phyloP scores from a whole-genome alignment of 2,888 invertebrate genomes.

The Nowickia ferox region DNA sequence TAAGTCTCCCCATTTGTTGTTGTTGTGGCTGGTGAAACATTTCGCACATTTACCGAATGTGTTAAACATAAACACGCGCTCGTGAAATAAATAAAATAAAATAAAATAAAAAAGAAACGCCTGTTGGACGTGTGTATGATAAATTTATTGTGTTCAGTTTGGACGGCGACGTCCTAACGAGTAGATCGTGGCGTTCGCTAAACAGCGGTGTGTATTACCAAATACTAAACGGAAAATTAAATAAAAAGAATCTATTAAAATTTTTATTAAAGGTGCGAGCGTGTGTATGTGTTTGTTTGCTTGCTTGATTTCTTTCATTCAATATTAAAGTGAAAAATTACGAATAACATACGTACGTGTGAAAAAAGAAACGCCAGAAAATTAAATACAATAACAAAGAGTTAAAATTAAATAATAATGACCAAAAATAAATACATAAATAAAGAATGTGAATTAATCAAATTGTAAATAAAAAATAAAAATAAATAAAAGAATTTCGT shows the following conservation, averaged over 20 bases:
- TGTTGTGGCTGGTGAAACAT: constrained; percentile 37
- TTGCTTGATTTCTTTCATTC: constrained; percentile 13
- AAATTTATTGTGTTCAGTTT: constrained; percentile 71
- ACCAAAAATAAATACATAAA: constrained; percentile 31
- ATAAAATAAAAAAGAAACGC: constrained; percentile 31
- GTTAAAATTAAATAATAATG: constrained; percentile 47
- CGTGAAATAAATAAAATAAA: constrained; percentile 27
- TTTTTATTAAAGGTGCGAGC: background rate
- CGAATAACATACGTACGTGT: background rate
- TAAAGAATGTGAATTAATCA: constrained; percentile 28
- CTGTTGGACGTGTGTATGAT: constrained; percentile 68
- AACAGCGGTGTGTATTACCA: background rate
- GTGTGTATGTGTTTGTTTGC: background rate
- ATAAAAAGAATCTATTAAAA: constrained; percentile 25
- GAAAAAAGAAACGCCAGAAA: constrained; percentile 66
- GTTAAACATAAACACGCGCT: constrained; percentile 29
- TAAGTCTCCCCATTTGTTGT: constrained; percentile 33
- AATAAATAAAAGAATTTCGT: background rate
- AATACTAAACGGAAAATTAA: constrained; percentile 41
- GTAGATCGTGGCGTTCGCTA: constrained; percentile 69
- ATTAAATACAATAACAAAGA: constrained; percentile 47
- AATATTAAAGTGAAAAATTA: constrained; percentile 36
- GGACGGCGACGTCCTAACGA: constrained; percentile 75
- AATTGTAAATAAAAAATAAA: constrained; percentile 15
- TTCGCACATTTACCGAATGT: constrained; percentile 35